phyloP scores from a whole-genome alignment of 2,888 invertebrate species.

The Eupithecia subumbrata region DNA sequence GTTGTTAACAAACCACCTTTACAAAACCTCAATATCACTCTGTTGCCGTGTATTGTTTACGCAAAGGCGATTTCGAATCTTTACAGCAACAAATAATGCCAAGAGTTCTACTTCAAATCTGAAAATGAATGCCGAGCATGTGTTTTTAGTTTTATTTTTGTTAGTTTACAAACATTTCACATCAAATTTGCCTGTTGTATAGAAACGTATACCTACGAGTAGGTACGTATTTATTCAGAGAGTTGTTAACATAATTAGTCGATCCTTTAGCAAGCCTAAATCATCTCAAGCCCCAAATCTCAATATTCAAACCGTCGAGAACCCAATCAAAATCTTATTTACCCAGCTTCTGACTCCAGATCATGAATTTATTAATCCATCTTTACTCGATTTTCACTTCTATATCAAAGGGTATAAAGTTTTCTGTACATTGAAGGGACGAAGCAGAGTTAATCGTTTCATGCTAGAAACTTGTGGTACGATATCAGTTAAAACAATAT shows the following conservation, averaged over 20 bases:
- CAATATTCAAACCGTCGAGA: slow-evolving; percentile 16
- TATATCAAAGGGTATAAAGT: slow-evolving; percentile 12
- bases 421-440: slow-evolving; percentile 7
- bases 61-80: too few species aligned
- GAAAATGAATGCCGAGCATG: not conserved
- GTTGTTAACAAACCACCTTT: too few species aligned
- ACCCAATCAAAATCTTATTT: slow-evolving; percentile 33
- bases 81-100: not conserved
- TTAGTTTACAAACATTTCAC: not conserved
- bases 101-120: not conserved
- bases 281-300: slow-evolving; percentile 6
- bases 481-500: slow-evolving; percentile 31
- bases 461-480: slow-evolving; percentile 20
- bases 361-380: slow-evolving; percentile 23
- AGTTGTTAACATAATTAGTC: not conserved
- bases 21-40: too few species aligned
- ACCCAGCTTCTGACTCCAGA: slow-evolving; percentile 29
- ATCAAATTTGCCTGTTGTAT: not conserved
- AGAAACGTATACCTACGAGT: not conserved
- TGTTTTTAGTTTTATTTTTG: not conserved
- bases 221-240: not conserved
- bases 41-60: too few species aligned
- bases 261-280: slow-evolving; percentile 4
- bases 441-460: slow-evolving; percentile 26
- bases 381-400: slow-evolving; percentile 16